Evolutionary conservation across 1,140 invertebrate species (phyloP).

Genomic region (Wiebesia pumilae): DNA sequence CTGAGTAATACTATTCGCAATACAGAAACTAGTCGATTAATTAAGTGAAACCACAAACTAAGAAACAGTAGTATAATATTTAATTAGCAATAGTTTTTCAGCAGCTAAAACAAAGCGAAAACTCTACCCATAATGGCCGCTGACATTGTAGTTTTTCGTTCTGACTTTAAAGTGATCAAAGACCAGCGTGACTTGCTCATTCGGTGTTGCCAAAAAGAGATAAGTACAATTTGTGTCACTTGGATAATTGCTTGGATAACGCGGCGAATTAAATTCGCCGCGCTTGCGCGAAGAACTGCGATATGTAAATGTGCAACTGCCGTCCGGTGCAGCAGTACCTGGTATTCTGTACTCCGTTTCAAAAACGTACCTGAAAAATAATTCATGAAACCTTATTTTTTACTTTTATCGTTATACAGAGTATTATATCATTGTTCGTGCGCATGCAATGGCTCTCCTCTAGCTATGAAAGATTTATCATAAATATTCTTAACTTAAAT

Average conservation of each 20-base stretch:
- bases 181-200: conserved; percentile 93
- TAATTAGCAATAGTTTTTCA: not conserved
- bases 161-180: conserved; percentile 95
- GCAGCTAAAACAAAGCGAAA: not conserved
- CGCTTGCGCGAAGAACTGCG: conserved; percentile 87
- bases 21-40: too few species aligned
- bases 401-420: too few species aligned
- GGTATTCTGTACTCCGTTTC: conserved; percentile 94
- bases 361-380: conserved; percentile 81
- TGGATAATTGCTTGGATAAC: conserved; percentile 96
- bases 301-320: conserved; percentile 93
- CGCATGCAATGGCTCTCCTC: too few species aligned
- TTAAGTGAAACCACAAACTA: not conserved
- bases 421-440: too few species aligned
- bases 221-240: conserved; percentile 95
- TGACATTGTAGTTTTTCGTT: conserved; percentile 78
- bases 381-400: not conserved
- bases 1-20: too few species aligned
- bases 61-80: not conserved
- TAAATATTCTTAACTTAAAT: too few species aligned
- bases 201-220: conserved; percentile 87
- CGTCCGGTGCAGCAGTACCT: conserved; percentile 93
- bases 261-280: conserved; percentile 95
- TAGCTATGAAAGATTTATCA: too few species aligned
- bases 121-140: conserved; percentile 78